Evolutionary conservation across 2,888 invertebrate genomes (phyloP), one percentile per base, ranked within the genome.

Genomic region (Tridacna gigas): DNA sequence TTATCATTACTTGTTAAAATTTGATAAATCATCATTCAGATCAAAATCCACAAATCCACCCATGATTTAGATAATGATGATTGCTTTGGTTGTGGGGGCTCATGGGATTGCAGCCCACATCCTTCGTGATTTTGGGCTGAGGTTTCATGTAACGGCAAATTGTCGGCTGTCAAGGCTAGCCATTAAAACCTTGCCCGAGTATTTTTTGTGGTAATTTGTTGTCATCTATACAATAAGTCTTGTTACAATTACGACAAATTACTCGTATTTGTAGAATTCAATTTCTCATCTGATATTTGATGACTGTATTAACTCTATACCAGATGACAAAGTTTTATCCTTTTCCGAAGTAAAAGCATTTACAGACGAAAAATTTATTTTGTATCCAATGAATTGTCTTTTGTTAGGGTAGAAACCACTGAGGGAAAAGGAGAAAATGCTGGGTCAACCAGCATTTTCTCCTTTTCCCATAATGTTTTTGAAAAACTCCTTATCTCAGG

Each of bases 111-210:
- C 76, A 75, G 66, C 75, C 81, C 80, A 76, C 86, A 86, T 86
- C 86, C 82, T 77, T 74, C 47, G 51, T 47, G 71, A 74, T 76
- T 22, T 63, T 37, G 67, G 73, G 37, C 37, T 37, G 37, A 37
- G 37, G 86, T 85, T 81, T 86, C 82, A 45, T 67, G 82, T 83
- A 86, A 83, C 83, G 79, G 79, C 60, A 80, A 83, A 86, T 82
- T 56, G 77, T 60, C 65, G 37, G 28, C 73, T 67, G 65, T 83
- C 86, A 86, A 86, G 86, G 86, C 77, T 83, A 81, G 47, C 61
- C 79, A 75, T 66, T 60, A 80, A 37, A 75, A 71, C 51, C 28
- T 3, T 45, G 51, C 51, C 51, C 51, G n/a, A 71, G 25, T 71
- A 51, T 51, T 51, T 51, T 51, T 71, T 65, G n/a, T 12, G 65